Base-by-base conservation (phyloP, 2,113 vertebrate species). In the Hymenochirus boettgeri region DNA sequence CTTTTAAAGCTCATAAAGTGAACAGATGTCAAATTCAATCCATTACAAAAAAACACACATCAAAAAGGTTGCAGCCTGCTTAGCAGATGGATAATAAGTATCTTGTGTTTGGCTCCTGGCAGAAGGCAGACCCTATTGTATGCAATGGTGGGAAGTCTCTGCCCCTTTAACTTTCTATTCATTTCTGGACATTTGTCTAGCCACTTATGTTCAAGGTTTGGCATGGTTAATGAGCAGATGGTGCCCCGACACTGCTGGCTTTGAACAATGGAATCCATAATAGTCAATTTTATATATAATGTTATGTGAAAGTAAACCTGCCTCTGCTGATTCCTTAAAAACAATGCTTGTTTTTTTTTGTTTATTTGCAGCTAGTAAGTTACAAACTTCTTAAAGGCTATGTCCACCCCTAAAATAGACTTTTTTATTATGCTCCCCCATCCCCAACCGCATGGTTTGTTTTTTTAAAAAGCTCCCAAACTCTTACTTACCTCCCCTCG, bases 201-300 rank as follows among this genome's bases (percentile, higher is more conserved):
- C 23, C 19, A 35, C 63, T 54, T 66, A 56, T 61, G 60, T 56
- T 51, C 39, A 29, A 52, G 25, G 62, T 35, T 55, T 66, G 52
- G 63, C 70, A 61, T n/a, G 13, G 58, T 57, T 67, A 72, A 67
- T 29, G 70, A 72, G 58, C 70, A 72, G 70, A 72, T 72, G 70
- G 70, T 58, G 24, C 29, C 67, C 65, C 54, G 61, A 48, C 29
- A 54, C 56, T 67, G 70, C 63, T 61, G 39, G 18, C 58, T 62
- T 37, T 57, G 63, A 57, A 72, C 70, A 72, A 72, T 51, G 52
- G 50, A 31, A 15, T 62, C 45, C 63, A 62, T 72, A 67, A 67
- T 62, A 66, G 70, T 31, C 46, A 11, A 52, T 47, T 21, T 52
- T 67, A n/a, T 62, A 31, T 42, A 51, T 26, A 58, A 50, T 57